Evolutionary conservation across 2,797 vertebrate species (phyloP).

Genomic region (Betta splendens): DNA sequence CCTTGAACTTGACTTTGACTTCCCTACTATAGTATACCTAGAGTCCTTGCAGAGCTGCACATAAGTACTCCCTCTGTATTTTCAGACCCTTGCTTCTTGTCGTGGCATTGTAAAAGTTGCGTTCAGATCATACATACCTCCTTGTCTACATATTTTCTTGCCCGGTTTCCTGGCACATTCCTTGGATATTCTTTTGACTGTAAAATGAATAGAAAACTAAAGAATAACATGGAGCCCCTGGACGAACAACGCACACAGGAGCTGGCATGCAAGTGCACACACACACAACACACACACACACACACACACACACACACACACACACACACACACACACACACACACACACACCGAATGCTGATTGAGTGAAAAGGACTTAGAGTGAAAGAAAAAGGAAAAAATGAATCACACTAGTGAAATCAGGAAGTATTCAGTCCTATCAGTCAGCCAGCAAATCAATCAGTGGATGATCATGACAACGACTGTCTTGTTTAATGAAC

Average conservation of each 20-base stretch:
- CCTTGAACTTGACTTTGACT: slow-evolving; percentile 29
- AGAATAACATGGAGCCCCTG: slow-evolving; percentile 99
- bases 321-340: slow-evolving; percentile 54
- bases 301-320: slow-evolving; percentile 51
- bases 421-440: slow-evolving; percentile 74
- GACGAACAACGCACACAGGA: slow-evolving; percentile 64
- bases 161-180: slow-evolving; percentile 99
- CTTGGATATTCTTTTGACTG: slow-evolving; percentile 99
- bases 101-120: slow-evolving; percentile 51
- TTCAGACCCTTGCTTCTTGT: slow-evolving; percentile 23
- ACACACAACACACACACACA: slow-evolving; percentile 51
- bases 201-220: slow-evolving; percentile 99
- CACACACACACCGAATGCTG: slow-evolving; percentile 69
- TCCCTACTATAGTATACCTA: slow-evolving; percentile 12
- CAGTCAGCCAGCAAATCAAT: slow-evolving; percentile 67
- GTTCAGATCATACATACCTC: slow-evolving; percentile 99
- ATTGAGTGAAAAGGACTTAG: slow-evolving; percentile 77
- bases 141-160: slow-evolving; percentile 99
- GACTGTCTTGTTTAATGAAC: slow-evolving; percentile 78
- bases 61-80: neutral
- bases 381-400: slow-evolving; percentile 36
- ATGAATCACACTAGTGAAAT: slow-evolving; percentile 63
- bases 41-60: slow-evolving; percentile 10
- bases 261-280: slow-evolving; percentile 61
- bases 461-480: slow-evolving; percentile 68